Evolutionary conservation across 30 jellyfish, hydroid and myxozoan genomes (phyloP).

Genomic region (Nemopilema nomurai): DNA sequence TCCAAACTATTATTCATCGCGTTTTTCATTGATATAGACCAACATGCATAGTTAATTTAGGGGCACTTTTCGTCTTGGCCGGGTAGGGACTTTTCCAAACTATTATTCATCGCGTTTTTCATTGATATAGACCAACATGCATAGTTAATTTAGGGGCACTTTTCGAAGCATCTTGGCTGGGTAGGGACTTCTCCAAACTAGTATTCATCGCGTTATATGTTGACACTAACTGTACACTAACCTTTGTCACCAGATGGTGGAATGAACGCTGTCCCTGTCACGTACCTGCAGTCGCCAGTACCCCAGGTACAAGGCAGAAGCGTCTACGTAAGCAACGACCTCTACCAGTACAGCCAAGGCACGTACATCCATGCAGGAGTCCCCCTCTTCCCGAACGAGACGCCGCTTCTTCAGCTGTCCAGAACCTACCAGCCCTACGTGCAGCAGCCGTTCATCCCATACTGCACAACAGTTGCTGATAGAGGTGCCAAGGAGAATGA

Average conservation of each 20-base stretch:
- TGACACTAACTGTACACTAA: not conserved
- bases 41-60: no score
- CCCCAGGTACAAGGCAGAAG: conserved; percentile 17
- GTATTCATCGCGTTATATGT: not conserved
- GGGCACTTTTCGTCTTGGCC: no score
- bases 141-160: no score
- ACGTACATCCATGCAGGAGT: conserved; percentile 29
- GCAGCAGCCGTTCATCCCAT: conserved; percentile 11
- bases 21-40: no score
- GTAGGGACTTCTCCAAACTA: no score
- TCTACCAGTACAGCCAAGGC: conserved; percentile 22
- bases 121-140: no score
- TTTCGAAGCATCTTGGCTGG: no score
- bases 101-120: no score
- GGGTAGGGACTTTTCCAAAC: no score
- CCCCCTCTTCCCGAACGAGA: conserved; percentile 22
- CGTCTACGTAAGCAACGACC: conserved; percentile 21
- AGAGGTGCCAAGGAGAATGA: conserved; percentile 62
- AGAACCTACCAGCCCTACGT: conserved; percentile 27
- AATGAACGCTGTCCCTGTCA: conserved; percentile 23
- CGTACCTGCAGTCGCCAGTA: conserved; percentile 41
- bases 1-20: no score
- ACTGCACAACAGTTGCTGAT: conserved; percentile 29
- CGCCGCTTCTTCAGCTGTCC: conserved; percentile 16
- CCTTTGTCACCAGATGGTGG: conserved; percentile 18